phyloP scores from a whole-genome alignment of 2,888 invertebrate species.

The Ophioninae sp. region DNA sequence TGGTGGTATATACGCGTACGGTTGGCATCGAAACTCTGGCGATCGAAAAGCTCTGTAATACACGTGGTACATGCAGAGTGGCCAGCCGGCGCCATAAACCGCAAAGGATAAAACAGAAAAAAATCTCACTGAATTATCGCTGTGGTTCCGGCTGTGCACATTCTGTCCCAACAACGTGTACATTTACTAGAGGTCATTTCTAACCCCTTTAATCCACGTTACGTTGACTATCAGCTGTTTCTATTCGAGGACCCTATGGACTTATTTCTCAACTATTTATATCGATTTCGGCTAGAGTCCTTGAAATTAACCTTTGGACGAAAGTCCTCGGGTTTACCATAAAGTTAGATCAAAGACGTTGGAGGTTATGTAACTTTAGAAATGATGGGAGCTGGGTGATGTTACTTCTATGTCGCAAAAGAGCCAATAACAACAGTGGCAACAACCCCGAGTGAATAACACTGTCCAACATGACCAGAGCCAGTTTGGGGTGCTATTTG shows the following conservation, averaged over 20 bases:
- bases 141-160: conserved; percentile 73
- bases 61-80: conserved; percentile 58
- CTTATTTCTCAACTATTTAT: not conserved
- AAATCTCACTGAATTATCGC: conserved; percentile 79
- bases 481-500: conserved; percentile 38
- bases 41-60: conserved; percentile 49
- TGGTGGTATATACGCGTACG: not conserved
- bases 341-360: not conserved
- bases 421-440: conserved; percentile 35
- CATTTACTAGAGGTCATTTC: not conserved
- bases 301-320: not conserved
- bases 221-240: not conserved
- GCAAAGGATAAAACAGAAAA: conserved; percentile 69
- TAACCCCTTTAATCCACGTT: not conserved
- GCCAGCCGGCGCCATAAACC: conserved; percentile 76
- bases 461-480: conserved; percentile 25
- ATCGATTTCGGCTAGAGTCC: not conserved
- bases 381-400: too few relatives aligned
- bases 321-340: not conserved
- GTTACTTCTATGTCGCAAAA: conserved; percentile 2
- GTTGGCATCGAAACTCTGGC: conserved; percentile 28
- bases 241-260: not conserved
- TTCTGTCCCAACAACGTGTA: conserved; percentile 47
- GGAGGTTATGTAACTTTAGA: not conserved
- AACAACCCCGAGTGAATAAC: conserved; percentile 31